phyloP scores from a whole-genome alignment of 2,113 vertebrate genomes.

The Clarias batrachus region DNA sequence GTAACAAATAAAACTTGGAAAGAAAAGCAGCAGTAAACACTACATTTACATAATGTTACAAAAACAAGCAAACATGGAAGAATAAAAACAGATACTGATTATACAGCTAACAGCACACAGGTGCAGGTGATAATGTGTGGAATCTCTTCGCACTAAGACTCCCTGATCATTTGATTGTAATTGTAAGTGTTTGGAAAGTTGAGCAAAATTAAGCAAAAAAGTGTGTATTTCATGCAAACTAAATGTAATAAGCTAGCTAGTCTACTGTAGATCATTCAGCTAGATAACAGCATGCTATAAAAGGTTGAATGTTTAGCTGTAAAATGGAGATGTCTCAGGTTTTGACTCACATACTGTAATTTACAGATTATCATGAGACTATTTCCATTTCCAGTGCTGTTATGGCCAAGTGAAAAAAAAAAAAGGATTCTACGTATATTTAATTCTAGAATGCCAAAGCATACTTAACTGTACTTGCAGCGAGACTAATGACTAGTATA shows the following conservation, averaged over 20 bases:
- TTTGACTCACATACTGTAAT: not conserved
- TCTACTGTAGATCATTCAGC: not conserved
- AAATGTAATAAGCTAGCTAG: not conserved
- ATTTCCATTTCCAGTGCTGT: not conserved
- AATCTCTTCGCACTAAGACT: not conserved
- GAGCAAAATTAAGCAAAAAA: slow-evolving; percentile 9
- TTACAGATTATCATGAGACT: not conserved
- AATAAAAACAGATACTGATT: slow-evolving; percentile 12
- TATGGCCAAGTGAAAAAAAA: no score
- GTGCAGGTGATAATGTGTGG: slow-evolving; percentile 22
- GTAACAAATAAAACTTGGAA: not conserved
- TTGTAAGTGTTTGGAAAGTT: slow-evolving; percentile 17
- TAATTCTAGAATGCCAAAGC: no score
- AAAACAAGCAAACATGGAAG: not conserved
- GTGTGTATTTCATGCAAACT: not conserved
- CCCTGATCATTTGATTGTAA: slow-evolving; percentile 3
- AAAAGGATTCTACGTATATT: no score
- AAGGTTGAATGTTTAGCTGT: not conserved
- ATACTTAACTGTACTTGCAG: not conserved
- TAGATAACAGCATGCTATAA: not conserved
- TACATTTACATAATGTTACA: slow-evolving; percentile 8
- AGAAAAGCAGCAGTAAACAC: not conserved
- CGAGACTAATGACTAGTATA: not conserved
- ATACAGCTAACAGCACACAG: slow-evolving; percentile 6
- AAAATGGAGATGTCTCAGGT: not conserved